Conservation (phyloP, 2,888 invertebrate species). For the Nephrotoma flavescens region DNA sequence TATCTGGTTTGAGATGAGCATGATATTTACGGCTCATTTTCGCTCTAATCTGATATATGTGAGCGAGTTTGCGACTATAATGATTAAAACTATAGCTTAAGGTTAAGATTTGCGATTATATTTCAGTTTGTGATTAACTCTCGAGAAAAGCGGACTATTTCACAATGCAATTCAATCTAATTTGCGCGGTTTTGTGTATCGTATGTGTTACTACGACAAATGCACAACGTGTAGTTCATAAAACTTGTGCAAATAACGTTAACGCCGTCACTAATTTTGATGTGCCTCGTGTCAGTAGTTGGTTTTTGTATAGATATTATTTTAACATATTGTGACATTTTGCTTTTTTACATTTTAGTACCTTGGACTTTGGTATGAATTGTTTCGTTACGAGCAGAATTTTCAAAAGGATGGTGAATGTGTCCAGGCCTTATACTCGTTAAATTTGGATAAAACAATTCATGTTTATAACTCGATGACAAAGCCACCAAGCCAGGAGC, state of each 20-base stretch:
- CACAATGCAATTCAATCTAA: neutral
- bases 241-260: neutral
- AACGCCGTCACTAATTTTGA: neutral
- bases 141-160: neutral
- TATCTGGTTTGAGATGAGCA: neutral
- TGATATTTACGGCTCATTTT: neutral
- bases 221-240: neutral
- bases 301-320: neutral
- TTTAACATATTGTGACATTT: neutral
- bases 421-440: neutral
- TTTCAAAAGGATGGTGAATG: conserved; percentile 4
- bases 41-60: neutral
- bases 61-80: neutral
- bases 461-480: neutral
- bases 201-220: neutral
- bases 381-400: conserved; percentile 4
- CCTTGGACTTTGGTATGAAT: conserved; percentile 2
- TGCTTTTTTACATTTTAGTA: neutral
- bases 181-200: neutral
- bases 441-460: neutral
- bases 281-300: neutral
- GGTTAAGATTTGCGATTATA: neutral
- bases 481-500: neutral
- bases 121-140: neutral
- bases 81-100: neutral